These are phyloP conservation scores for Halictus quadricinctus DNA, from an alignment of 2,888 invertebrate species.

Conservation along the genomic window DNA sequence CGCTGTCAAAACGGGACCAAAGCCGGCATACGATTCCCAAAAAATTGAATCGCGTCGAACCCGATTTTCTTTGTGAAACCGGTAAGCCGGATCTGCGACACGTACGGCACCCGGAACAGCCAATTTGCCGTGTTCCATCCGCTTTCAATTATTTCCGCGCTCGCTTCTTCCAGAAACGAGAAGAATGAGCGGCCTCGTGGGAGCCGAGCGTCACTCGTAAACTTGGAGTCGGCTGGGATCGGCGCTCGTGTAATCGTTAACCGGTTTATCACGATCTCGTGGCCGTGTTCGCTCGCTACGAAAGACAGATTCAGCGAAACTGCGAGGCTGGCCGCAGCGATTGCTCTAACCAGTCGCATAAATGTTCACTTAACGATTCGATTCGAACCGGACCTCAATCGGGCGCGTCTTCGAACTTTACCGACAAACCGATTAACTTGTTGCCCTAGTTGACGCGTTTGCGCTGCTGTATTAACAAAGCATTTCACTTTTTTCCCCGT, in stretches of 20 bases:
- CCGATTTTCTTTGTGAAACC: background rate
- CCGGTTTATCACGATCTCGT: constrained; percentile 60
- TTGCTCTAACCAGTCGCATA: constrained; percentile 47
- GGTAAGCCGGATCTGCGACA: background rate
- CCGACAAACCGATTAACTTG: background rate
- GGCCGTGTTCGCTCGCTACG: constrained; percentile 26
- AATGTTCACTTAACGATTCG: constrained; percentile 41
- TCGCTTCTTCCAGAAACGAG: constrained; percentile 9
- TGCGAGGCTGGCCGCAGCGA: constrained; percentile 1
- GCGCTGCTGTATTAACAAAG: background rate
- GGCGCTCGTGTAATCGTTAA: constrained; percentile 56
- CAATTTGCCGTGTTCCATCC: constrained; percentile 15
- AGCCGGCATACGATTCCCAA: background rate
- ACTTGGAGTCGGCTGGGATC: constrained; percentile 34
- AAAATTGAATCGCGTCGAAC: constrained; percentile 5
- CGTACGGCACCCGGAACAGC: background rate
- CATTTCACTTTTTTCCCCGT: background rate
- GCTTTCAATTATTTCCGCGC: constrained; percentile 20
- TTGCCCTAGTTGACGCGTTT: background rate
- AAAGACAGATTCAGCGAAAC: constrained; percentile 48
- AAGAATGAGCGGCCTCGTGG: constrained; percentile 27
- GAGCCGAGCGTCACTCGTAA: constrained; percentile 41
- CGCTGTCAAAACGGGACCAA: background rate
- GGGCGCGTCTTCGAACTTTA: background rate
- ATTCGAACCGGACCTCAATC: constrained; percentile 17